phyloP scores from a whole-genome alignment of 2,888 invertebrate species.

The Meta bourneti region DNA sequence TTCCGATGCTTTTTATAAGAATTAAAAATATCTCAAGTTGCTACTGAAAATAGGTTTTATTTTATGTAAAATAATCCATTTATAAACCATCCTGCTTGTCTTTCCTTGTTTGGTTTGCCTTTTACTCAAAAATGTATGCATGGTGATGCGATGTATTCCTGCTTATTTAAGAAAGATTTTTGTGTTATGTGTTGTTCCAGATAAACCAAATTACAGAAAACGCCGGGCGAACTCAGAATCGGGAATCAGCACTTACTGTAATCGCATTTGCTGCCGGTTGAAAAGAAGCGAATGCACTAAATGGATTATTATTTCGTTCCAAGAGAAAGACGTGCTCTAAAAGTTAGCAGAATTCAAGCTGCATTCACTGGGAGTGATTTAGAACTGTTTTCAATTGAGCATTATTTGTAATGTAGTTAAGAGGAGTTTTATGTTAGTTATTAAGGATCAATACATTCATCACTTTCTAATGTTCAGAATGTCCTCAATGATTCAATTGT shows the following conservation, averaged over 20 bases:
- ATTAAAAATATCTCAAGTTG: too few species aligned
- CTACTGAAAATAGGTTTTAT: too few species aligned
- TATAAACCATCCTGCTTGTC: too few species aligned
- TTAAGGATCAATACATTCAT: not conserved
- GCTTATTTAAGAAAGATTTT: too few species aligned
- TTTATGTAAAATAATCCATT: too few species aligned
- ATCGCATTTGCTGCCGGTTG: not conserved
- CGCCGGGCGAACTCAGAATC: not conserved
- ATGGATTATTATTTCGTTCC: not conserved
- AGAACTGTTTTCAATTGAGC: not conserved
- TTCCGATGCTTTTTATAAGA: too few species aligned
- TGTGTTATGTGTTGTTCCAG: too few species aligned
- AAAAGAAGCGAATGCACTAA: not conserved
- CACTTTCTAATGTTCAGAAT: not conserved
- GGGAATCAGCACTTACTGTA: constrained; percentile 8
- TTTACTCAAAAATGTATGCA: too few species aligned
- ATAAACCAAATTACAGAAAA: not conserved
- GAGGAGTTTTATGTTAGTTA: not conserved
- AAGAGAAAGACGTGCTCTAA: not conserved
- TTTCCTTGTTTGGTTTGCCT: too few species aligned
- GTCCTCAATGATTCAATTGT: too few species aligned
- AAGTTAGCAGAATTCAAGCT: not conserved
- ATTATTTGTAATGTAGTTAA: not conserved
- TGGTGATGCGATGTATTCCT: too few species aligned
- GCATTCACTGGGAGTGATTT: not conserved